Conservation (phyloP, 2,113 vertebrate species). For the Oreocharis arfaki region DNA sequence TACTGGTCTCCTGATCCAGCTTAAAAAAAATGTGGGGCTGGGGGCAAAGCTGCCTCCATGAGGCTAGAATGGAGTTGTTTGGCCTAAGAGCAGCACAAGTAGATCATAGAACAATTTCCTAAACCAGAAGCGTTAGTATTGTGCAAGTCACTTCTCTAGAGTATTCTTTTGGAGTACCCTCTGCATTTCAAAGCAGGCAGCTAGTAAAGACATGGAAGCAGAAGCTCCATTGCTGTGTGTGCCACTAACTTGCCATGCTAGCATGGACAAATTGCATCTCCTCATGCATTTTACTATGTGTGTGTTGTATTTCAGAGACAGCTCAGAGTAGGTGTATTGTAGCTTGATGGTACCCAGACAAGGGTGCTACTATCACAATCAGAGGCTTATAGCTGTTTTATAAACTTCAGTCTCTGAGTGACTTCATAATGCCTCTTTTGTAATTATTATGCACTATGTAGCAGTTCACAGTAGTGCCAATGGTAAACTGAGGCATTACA, state of each 20-base stretch:
- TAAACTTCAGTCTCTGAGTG: neutral
- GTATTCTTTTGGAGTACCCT: neutral
- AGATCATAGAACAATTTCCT: neutral
- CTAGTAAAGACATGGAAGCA: neutral
- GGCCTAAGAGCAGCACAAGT: neutral
- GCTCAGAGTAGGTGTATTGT: neutral
- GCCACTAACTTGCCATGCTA: neutral
- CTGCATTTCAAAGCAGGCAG: neutral
- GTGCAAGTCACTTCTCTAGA: neutral
- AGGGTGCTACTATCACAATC: neutral
- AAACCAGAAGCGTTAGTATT: neutral
- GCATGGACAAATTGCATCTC: neutral
- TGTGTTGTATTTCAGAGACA: neutral
- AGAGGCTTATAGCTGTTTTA: neutral
- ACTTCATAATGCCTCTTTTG: neutral
- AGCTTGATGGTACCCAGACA: neutral
- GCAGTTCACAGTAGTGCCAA: neutral
- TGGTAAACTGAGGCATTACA: neutral
- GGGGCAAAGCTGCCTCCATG: neutral
- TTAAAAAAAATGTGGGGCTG: neutral
- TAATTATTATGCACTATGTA: neutral
- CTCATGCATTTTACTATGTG: fast-evolving
- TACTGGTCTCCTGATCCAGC: neutral
- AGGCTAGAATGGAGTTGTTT: neutral
- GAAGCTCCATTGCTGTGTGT: neutral